These are phyloP conservation scores for Gobio occitaniae DNA, from an alignment of 2,797 vertebrate genomes.

Conservation along the genomic window DNA sequence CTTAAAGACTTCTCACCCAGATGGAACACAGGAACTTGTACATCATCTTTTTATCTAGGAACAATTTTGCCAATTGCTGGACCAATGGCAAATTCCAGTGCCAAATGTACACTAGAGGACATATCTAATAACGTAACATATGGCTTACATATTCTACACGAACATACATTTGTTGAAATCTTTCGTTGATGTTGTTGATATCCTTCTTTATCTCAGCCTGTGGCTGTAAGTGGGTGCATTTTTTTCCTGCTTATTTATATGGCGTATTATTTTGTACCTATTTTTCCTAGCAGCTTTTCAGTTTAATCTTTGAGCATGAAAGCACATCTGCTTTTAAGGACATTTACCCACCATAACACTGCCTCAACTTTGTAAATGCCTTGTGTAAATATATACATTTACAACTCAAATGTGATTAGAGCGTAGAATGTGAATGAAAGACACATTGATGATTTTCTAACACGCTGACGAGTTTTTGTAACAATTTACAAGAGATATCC, in stretches of 20 bases:
- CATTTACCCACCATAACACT: constrained; percentile 87
- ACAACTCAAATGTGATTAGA: constrained; percentile 62
- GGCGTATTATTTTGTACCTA: constrained; percentile 72
- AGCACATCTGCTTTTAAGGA: constrained; percentile 85
- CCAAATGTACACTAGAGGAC: constrained; percentile 95
- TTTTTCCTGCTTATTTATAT: constrained; percentile 64
- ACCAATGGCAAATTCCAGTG: constrained; percentile 99
- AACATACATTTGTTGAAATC: constrained; percentile 74
- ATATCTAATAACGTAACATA: constrained; percentile 83
- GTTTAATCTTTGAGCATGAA: constrained; percentile 82
- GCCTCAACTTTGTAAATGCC: constrained; percentile 90
- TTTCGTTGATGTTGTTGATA: constrained; percentile 80
- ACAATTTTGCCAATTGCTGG: constrained; percentile 99
- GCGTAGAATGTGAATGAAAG: constrained; percentile 78
- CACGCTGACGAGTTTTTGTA: constrained; percentile 67
- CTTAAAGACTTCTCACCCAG: constrained; percentile 57
- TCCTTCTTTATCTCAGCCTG: constrained; percentile 85
- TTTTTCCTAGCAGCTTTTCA: constrained; percentile 83
- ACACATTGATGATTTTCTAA: constrained; percentile 82
- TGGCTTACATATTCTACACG: constrained; percentile 61
- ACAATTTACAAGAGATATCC: constrained; percentile 35
- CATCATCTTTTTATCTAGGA: constrained; percentile 84
- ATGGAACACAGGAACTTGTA: constrained; percentile 70
- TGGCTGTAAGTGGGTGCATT: constrained; percentile 86
- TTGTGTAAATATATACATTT: constrained; percentile 84